Evolutionary conservation across 2,113 vertebrate genomes (phyloP), one percentile per base, ranked within the genome.

Genomic region (Sprattus sprattus): DNA sequence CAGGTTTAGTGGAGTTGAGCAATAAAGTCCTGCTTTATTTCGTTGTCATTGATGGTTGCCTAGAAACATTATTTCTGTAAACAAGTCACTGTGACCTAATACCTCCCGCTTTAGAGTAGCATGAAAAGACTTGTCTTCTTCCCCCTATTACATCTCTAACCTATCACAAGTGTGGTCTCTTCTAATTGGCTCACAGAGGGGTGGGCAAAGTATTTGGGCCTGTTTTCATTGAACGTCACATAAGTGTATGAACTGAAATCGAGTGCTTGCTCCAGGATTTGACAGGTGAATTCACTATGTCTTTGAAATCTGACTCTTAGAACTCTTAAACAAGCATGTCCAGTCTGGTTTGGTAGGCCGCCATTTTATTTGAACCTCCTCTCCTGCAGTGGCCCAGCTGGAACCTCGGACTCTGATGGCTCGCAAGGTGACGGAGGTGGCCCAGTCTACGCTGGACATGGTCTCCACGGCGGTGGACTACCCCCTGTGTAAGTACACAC

Each of bases 381-480:
- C 64, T 46, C 45, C 60, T 82, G 6, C n/a, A 94, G 93, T 92
- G 81, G 85, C 86, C 4, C 89, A 92, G 82, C 92, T 92, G 71
- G 95, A 95, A 85, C 92, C 93, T 78, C 92, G 89, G 4, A 92
- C 93, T 9, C 92, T 96, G 11, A 93, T 96, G 45, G 95, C 96
- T 47, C 95, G 96, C 88, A 94, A 88, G 81, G 93, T 96, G 87
- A 95, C 95, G 0, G 96, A 96, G 89, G 94, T 94, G 85, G 96
- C 96, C 45, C 95, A 96, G 93, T 94, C 93, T 0, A 96, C 96
- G 0, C 88, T 96, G 82, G 92, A 96, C 88, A 92, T 95, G 88
- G 94, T 96, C 83, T 93, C 92, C 83, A 95, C 92, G 0, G 95
- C 94, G 0, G 93, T 96, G 82, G 95, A 96, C 83, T 96, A 96